These are phyloP conservation scores for Homarus gammarus DNA, from an alignment of 2,888 invertebrate species.

Conservation along the genomic window DNA sequence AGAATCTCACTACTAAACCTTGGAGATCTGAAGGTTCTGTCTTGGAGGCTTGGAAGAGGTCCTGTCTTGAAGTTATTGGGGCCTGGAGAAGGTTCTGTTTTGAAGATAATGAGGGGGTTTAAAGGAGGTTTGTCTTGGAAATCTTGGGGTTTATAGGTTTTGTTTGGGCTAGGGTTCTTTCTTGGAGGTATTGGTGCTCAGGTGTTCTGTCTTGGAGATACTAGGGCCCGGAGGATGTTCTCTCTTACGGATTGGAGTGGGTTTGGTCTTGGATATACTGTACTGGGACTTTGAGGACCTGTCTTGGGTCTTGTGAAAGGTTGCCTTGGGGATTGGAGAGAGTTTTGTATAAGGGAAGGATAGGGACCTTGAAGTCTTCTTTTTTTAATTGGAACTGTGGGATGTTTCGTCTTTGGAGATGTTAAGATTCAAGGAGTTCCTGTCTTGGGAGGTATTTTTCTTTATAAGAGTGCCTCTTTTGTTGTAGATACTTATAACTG, in stretches of 20 bases:
- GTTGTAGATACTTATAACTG: background rate
- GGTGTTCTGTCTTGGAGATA: background rate
- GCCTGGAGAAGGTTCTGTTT: background rate
- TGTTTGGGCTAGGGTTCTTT: background rate
- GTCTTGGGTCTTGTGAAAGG: background rate
- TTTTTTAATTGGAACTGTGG: background rate
- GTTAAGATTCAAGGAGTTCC: background rate
- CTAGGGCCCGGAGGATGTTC: background rate
- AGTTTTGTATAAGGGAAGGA: background rate
- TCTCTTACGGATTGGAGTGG: background rate
- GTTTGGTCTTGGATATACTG: background rate
- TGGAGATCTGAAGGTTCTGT: background rate
- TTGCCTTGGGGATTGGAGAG: background rate
- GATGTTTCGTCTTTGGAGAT: background rate
- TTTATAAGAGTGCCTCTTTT: background rate
- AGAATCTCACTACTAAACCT: slow-evolving; percentile 16
- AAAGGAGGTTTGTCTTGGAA: background rate
- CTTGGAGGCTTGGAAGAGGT: background rate
- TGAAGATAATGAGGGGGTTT: background rate
- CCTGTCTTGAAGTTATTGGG: background rate
- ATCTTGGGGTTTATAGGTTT: background rate
- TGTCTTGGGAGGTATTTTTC: background rate
- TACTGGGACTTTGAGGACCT: background rate
- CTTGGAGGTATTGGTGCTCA: too few species aligned
- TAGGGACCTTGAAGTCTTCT: background rate